Evolutionary conservation across 2,113 vertebrate genomes (phyloP).

Genomic region (Eidolon helvum): DNA sequence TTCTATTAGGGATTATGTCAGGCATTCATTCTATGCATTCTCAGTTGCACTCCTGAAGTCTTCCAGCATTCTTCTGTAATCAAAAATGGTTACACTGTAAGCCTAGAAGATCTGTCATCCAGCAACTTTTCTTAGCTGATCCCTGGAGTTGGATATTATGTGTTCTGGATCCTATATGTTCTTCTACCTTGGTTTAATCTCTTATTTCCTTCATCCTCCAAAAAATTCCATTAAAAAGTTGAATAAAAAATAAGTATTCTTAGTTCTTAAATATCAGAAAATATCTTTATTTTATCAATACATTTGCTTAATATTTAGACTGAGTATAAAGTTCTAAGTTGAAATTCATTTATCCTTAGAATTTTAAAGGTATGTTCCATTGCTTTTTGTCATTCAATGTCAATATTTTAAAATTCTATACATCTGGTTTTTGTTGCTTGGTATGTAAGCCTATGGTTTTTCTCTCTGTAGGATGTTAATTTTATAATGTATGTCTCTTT

Average conservation of each 20-base stretch:
- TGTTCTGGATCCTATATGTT: background rate
- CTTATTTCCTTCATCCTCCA: background rate
- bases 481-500: background rate
- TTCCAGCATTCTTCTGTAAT: background rate
- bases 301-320: background rate
- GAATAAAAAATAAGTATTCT: background rate
- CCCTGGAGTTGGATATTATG: background rate
- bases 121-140: background rate
- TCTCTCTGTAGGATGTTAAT: background rate
- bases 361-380: background rate
- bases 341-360: background rate
- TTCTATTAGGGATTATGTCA: background rate
- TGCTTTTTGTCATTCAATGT: background rate
- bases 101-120: background rate
- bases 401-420: background rate
- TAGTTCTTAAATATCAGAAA: background rate
- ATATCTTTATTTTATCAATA: background rate
- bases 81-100: background rate
- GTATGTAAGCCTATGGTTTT: background rate
- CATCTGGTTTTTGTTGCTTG: background rate
- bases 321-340: background rate
- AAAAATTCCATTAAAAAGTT: background rate
- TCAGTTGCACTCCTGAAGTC: no score
- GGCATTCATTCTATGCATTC: background rate
- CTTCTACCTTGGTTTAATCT: background rate